These are phyloP conservation scores for Enteromius viviparus DNA, from an alignment of 2,797 vertebrate genomes.

Conservation along the genomic window DNA sequence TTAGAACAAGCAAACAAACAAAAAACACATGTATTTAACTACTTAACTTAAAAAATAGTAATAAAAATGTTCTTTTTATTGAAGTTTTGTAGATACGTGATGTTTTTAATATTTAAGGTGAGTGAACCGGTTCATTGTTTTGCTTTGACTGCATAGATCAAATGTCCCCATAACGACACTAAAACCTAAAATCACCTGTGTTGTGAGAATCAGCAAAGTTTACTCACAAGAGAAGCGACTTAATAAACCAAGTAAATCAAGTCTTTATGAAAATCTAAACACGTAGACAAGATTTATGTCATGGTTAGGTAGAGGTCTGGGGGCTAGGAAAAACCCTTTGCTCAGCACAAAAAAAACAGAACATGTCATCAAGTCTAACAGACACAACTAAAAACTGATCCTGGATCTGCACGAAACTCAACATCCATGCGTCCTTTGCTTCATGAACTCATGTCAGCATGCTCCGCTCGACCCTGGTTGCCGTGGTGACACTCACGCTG, in stretches of 20 bases:
- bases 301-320: neutral
- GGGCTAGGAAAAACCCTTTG: neutral
- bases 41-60: neutral
- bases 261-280: constrained; percentile 22
- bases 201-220: neutral
- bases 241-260: constrained; percentile 5
- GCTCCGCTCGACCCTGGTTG: constrained; percentile 62
- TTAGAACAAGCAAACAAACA: too few relatives aligned
- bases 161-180: neutral
- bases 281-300: neutral
- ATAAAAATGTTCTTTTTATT: neutral
- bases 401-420: constrained; percentile 43
- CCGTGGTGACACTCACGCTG: constrained; percentile 73
- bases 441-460: constrained; percentile 40
- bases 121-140: constrained; percentile 1
- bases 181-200: constrained; percentile 2
- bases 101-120: constrained; percentile 5
- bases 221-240: neutral
- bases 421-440: constrained; percentile 23
- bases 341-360: neutral
- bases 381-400: neutral
- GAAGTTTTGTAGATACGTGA: neutral
- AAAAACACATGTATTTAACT: neutral
- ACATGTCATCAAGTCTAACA: neutral
- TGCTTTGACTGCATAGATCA: constrained; percentile 6